Percentiles rank a stretch among this genome's conserved stretches.
Conservation (phyloP, 1,140 invertebrate species). For the Aphelinus atriplicis region DNA sequence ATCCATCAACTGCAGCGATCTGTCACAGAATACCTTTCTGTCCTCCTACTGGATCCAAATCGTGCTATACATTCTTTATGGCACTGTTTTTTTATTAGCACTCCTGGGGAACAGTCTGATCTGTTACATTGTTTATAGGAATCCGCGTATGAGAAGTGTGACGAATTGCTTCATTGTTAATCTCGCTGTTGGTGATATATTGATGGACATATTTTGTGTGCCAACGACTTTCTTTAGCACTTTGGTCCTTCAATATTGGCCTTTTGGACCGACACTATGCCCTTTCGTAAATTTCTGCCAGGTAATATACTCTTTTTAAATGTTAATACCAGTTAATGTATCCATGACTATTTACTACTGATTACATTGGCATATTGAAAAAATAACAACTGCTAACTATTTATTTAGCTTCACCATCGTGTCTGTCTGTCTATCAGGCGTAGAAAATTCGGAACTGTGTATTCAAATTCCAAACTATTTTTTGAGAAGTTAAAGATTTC, state of each 20-base stretch:
- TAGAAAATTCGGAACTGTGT: too few relatives aligned
- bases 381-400: too few relatives aligned
- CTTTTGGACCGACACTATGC: constrained; percentile 82
- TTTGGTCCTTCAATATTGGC: constrained; percentile 82
- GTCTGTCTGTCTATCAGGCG: too few relatives aligned
- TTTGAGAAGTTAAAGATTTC: too few relatives aligned
- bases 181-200: constrained; percentile 83
- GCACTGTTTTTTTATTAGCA: constrained; percentile 77
- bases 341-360: too few relatives aligned
- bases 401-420: too few relatives aligned
- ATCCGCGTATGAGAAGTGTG: constrained; percentile 84
- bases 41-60: constrained; percentile 68
- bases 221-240: constrained; percentile 85
- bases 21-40: constrained; percentile 36
- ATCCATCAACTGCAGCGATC: constrained; percentile 38
- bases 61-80: constrained; percentile 79
- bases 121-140: constrained; percentile 82
- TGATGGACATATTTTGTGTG: constrained; percentile 87
- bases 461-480: too few relatives aligned
- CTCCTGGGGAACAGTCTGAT: constrained; percentile 83
- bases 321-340: too few relatives aligned
- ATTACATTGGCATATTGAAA: too few relatives aligned
- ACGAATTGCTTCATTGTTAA: constrained; percentile 91
- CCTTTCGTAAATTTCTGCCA: constrained; percentile 78
- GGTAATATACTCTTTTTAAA: constrained; percentile 36